These are phyloP conservation scores for Aspidiotus destructor DNA, from an alignment of 2,888 invertebrate genomes.

Conservation along the genomic window DNA sequence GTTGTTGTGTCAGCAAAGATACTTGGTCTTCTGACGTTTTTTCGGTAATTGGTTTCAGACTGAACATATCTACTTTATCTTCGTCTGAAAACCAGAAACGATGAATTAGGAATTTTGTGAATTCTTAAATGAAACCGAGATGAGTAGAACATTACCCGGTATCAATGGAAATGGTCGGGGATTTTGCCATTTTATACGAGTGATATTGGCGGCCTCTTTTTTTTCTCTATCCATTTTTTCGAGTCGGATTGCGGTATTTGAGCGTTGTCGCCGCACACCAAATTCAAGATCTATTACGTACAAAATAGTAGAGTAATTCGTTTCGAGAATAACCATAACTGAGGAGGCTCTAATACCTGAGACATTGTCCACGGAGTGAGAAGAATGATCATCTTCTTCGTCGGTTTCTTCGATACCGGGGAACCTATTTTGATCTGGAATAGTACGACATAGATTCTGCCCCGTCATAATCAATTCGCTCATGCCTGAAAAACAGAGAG, in stretches of 20 bases:
- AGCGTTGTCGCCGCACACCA: constrained; percentile 55
- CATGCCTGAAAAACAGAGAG: constrained; percentile 49
- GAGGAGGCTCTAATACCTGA: constrained; percentile 43
- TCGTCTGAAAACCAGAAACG: constrained; percentile 43
- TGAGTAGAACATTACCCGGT: constrained; percentile 39
- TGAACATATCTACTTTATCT: constrained; percentile 50
- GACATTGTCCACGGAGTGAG: constrained; percentile 70
- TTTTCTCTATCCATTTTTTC: constrained; percentile 82
- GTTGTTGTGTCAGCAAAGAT: constrained; percentile 63
- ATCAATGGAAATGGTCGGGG: constrained; percentile 42
- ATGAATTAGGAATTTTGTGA: constrained; percentile 19
- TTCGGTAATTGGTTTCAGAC: constrained; percentile 45
- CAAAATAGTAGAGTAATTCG: constrained; percentile 6
- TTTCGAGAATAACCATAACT: constrained; percentile 8
- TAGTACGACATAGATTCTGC: constrained; percentile 62
- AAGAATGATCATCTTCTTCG: constrained; percentile 65
- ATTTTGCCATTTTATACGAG: constrained; percentile 62
- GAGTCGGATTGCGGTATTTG: constrained; percentile 77
- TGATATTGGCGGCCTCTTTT: constrained; percentile 66
- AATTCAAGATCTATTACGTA: constrained; percentile 44
- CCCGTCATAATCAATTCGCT: constrained; percentile 85
- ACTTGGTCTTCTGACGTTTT: constrained; percentile 33
- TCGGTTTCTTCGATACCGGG: constrained; percentile 70
- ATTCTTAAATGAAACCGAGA: not conserved
- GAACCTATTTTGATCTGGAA: constrained; percentile 55